Evolutionary conservation across 2,797 vertebrate species (phyloP).

Genomic region (Loriculus beryllinus): DNA sequence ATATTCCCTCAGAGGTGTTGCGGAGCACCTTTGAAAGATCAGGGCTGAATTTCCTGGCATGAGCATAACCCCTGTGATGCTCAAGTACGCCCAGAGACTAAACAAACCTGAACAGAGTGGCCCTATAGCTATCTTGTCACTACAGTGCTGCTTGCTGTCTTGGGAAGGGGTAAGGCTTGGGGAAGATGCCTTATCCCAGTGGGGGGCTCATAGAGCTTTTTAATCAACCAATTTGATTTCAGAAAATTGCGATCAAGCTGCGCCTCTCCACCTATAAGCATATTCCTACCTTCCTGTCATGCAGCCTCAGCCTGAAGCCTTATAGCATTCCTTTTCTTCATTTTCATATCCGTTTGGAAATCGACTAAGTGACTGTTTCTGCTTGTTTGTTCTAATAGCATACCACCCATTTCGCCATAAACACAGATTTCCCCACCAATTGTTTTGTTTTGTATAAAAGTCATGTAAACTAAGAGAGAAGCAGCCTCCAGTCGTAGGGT

Average conservation of each 20-base stretch:
- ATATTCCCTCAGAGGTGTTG: accelerated
- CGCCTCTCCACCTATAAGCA: background rate
- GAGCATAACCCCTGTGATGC: background rate
- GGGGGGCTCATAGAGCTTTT: background rate
- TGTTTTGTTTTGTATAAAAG: background rate
- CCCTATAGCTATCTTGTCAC: accelerated
- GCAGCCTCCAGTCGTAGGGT: background rate
- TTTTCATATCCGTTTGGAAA: background rate
- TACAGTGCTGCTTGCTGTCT: background rate
- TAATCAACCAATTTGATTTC: background rate
- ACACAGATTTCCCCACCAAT: background rate
- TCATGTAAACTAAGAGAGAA: background rate
- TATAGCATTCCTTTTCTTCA: background rate
- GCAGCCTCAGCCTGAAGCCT: background rate
- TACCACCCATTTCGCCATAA: background rate
- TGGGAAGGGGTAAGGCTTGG: background rate
- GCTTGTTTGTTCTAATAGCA: background rate
- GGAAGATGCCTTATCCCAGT: background rate
- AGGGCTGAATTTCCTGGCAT: background rate
- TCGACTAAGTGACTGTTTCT: background rate
- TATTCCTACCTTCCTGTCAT: background rate
- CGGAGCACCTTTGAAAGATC: accelerated
- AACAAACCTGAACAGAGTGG: background rate
- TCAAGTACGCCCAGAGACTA: background rate
- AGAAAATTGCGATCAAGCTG: background rate